phyloP scores from a whole-genome alignment of 2,113 vertebrate species.

The Silurus asotus region DNA sequence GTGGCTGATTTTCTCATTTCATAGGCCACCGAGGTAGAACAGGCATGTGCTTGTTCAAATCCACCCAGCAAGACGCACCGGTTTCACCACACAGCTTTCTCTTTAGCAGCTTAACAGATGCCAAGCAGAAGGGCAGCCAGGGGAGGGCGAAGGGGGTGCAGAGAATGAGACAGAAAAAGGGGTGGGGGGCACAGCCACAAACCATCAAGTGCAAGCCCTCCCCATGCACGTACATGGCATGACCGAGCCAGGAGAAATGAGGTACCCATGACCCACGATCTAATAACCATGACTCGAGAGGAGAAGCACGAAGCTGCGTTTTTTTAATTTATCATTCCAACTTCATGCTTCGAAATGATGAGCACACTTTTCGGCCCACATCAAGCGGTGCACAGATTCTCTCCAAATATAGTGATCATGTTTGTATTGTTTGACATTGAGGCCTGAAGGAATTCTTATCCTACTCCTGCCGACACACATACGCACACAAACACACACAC shows the following conservation, averaged over 20 bases:
- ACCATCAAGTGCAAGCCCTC: conserved; percentile 38
- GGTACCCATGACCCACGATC: conserved; percentile 40
- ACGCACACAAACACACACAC: conserved; percentile 2
- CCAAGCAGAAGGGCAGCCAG: conserved; percentile 64
- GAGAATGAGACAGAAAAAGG: conserved; percentile 56
- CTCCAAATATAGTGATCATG: conserved; percentile 66
- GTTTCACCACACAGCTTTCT: conserved; percentile 69
- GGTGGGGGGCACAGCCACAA: conserved; percentile 49
- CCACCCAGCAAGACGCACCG: conserved; percentile 79
- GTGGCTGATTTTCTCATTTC: conserved; percentile 86
- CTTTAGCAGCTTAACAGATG: conserved; percentile 81
- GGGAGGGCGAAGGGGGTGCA: conserved; percentile 38
- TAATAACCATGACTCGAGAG: conserved; percentile 41
- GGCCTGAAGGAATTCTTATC: conserved; percentile 61
- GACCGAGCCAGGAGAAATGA: conserved; percentile 41
- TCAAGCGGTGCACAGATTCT: conserved; percentile 49
- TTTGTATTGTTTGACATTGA: conserved; percentile 64
- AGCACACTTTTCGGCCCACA: conserved; percentile 20
- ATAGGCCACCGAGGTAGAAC: conserved; percentile 85
- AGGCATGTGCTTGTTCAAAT: conserved; percentile 83
- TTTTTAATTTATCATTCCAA: conserved; percentile 64
- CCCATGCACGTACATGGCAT: conserved; percentile 34
- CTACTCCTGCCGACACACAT: conserved; percentile 47
- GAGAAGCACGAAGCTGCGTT: neutral
- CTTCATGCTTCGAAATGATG: conserved; percentile 58